A percentile compares a stretch with the other conserved stretches of the same genome.
phyloP scores from a whole-genome alignment of 2,113 vertebrate species.

The Aptenodytes forsteri region DNA sequence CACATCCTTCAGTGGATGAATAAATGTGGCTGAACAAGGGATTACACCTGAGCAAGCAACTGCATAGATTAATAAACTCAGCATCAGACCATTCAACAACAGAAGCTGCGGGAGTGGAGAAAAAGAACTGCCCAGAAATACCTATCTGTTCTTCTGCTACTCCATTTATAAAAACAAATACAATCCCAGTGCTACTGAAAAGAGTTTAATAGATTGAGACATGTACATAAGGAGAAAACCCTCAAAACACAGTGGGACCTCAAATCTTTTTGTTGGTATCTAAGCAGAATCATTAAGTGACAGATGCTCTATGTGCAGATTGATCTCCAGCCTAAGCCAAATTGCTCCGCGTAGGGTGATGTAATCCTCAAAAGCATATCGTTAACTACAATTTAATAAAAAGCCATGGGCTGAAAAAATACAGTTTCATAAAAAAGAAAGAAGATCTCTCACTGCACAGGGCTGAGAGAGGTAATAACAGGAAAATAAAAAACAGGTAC shows the following conservation, averaged over 20 bases:
- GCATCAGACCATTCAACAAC: not conserved
- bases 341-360: not conserved
- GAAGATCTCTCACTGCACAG: not conserved
- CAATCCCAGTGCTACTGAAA: not conserved
- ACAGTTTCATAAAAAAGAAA: slow-evolving; percentile 34
- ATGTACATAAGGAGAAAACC: not conserved
- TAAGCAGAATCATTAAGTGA: not conserved
- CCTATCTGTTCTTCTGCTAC: not conserved
- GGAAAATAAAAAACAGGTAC: slow-evolving; percentile 11
- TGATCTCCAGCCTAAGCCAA: slow-evolving; percentile 26
- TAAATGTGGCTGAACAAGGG: slow-evolving; percentile 14
- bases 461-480: slow-evolving; percentile 5
- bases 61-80: not conserved
- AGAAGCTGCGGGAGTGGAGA: not conserved
- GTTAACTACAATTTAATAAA: slow-evolving; percentile 52
- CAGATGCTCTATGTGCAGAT: not conserved
- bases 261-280: not conserved
- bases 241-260: not conserved
- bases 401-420: slow-evolving; percentile 4
- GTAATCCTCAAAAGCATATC: slow-evolving; percentile 10
- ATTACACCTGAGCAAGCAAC: slow-evolving; percentile 43
- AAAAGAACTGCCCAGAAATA: not conserved
- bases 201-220: not conserved
- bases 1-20: slow-evolving; percentile 15
- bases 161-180: not conserved